Percentiles rank a stretch among this genome's conserved stretches.
These are phyloP conservation scores for Scortum barcoo DNA, from an alignment of 2,113 vertebrate species.

Conservation along the genomic window DNA sequence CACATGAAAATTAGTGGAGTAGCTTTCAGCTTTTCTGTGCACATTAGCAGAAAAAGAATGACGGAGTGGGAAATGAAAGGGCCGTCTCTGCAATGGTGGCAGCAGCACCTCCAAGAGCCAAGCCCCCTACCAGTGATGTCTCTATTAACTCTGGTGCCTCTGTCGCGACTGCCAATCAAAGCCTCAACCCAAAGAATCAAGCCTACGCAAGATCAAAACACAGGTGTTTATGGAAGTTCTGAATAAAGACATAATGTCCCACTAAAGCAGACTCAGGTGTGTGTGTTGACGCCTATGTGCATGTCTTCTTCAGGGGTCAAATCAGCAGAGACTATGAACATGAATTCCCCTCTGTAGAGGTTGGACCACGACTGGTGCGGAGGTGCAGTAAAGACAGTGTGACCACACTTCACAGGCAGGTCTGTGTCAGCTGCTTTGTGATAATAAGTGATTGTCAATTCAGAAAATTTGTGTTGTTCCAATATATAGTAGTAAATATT, in stretches of 20 bases:
- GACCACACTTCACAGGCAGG: slow-evolving; percentile 3
- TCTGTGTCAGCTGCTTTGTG: background rate
- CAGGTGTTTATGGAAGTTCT: slow-evolving; percentile 51
- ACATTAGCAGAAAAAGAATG: slow-evolving; percentile 55
- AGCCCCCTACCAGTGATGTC: slow-evolving; percentile 37
- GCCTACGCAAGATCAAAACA: slow-evolving; percentile 35
- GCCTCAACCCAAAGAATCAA: slow-evolving; percentile 29
- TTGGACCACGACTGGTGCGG: slow-evolving; percentile 52
- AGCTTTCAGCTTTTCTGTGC: slow-evolving; percentile 12
- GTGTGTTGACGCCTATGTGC: background rate
- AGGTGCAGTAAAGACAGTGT: slow-evolving; percentile 34
- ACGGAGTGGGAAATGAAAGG: slow-evolving; percentile 45
- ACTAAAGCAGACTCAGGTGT: background rate
- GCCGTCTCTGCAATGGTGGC: slow-evolving; percentile 35
- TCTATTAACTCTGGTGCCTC: slow-evolving; percentile 38
- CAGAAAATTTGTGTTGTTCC: background rate
- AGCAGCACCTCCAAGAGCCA: slow-evolving; percentile 53
- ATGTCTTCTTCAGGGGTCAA: slow-evolving; percentile 72
- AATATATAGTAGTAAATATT: background rate
- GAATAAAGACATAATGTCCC: background rate
- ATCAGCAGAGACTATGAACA: slow-evolving; percentile 84
- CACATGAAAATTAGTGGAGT: background rate
- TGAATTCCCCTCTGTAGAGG: slow-evolving; percentile 82
- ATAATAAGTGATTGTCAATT: background rate
- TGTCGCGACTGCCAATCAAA: slow-evolving; percentile 46